These are phyloP conservation scores for Anagyrus pseudococci DNA, from an alignment of 2,888 invertebrate genomes.

Conservation along the genomic window DNA sequence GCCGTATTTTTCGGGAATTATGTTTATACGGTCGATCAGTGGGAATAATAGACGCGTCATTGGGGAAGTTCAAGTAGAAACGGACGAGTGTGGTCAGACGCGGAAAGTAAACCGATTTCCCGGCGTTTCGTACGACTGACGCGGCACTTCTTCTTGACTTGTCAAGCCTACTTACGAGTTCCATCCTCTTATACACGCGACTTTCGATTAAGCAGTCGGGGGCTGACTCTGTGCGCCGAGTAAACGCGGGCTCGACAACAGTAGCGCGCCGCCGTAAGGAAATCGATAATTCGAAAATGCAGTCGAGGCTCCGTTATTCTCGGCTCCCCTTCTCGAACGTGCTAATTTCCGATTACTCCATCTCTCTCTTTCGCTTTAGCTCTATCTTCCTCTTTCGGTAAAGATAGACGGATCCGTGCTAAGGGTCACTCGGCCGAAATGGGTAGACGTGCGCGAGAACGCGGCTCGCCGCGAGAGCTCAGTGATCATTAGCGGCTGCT, in stretches of 20 bases:
- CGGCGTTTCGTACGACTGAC: conserved; percentile 11
- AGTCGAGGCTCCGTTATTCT: background rate
- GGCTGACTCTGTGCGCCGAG: background rate
- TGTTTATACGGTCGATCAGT: no score
- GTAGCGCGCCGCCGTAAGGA: no score
- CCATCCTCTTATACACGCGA: conserved; percentile 26
- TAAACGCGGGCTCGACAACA: background rate
- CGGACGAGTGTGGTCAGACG: conserved; percentile 6
- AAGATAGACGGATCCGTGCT: conserved; percentile 10
- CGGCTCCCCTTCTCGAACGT: conserved; percentile 6
- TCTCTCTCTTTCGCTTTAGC: background rate
- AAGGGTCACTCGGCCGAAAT: conserved; percentile 23
- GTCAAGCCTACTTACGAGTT: conserved; percentile 34
- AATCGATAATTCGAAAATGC: conserved; percentile 41
- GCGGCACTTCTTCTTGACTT: conserved; percentile 9
- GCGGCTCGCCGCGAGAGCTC: no score
- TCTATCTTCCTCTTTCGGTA: background rate
- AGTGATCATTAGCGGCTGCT: conserved; percentile 13
- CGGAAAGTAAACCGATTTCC: background rate
- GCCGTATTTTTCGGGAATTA: no score
- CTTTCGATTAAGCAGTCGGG: conserved; percentile 23
- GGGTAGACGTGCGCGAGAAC: no score
- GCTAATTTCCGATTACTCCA: conserved; percentile 31
- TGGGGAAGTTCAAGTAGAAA: conserved; percentile 17
- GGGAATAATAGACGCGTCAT: no score